Conservation (phyloP, 2,888 invertebrate species). For the Dolichopus griseipennis region DNA sequence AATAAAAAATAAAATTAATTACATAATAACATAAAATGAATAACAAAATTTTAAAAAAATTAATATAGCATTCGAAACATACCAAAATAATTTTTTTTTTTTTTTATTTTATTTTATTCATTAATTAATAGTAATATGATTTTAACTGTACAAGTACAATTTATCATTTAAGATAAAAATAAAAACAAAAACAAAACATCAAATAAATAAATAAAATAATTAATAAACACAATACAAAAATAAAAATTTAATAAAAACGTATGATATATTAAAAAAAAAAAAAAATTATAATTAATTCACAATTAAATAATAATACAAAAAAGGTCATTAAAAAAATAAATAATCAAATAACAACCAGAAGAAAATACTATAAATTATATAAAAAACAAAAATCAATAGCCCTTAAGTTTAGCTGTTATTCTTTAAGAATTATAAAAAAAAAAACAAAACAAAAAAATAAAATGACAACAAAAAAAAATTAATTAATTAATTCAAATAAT, state of each 20-base stretch:
- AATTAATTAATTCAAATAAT: neutral
- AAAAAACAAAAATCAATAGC: conserved; percentile 23
- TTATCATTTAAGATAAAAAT: conserved; percentile 4
- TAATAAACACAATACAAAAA: conserved; percentile 17
- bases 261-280: conserved; percentile 7
- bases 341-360: neutral
- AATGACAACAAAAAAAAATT: too few relatives aligned
- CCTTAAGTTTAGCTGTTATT: conserved; percentile 28
- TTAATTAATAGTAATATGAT: neutral
- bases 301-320: too few relatives aligned
- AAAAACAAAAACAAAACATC: conserved; percentile 15
- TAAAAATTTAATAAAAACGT: neutral
- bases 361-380: conserved; percentile 10
- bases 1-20: too few relatives aligned
- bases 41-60: too few relatives aligned
- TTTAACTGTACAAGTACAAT: conserved; percentile 11
- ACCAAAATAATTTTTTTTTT: neutral
- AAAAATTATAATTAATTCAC: neutral
- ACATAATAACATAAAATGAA: too few relatives aligned
- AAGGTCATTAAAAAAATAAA: conserved; percentile 1
- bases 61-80: neutral
- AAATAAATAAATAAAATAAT: conserved; percentile 13
- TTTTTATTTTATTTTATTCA: neutral
- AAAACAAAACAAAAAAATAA: conserved; percentile 15
- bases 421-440: conserved; percentile 23